These are phyloP conservation scores for Cheilosia soror DNA, from an alignment of 2,888 invertebrate genomes.

Conservation along the genomic window DNA sequence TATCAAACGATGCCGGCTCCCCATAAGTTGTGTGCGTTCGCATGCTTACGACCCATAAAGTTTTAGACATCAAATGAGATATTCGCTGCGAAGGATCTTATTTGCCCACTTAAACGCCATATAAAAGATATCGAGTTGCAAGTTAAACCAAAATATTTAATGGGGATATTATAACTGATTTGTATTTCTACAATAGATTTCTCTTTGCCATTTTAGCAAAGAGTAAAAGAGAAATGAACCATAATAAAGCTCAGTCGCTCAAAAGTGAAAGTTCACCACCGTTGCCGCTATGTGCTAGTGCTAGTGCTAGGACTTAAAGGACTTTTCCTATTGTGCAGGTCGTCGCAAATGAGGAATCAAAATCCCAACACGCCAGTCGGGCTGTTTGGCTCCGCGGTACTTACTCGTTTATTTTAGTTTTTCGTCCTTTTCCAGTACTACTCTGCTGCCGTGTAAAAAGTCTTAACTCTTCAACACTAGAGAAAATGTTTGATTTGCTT, in stretches of 20 bases:
- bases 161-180: too few relatives aligned
- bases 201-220: conserved; percentile 4
- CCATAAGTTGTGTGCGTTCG: neutral
- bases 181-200: neutral
- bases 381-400: conserved; percentile 41
- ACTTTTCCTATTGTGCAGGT: conserved; percentile 45
- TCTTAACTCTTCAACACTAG: neutral
- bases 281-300: neutral
- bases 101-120: conserved; percentile 3
- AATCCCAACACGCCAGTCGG: conserved; percentile 38
- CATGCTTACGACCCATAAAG: conserved; percentile 14
- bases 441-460: neutral
- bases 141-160: too few relatives aligned
- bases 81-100: conserved; percentile 20
- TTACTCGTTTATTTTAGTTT: conserved; percentile 49
- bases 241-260: conserved; percentile 40
- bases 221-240: conserved; percentile 25
- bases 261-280: conserved; percentile 61
- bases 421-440: conserved; percentile 48
- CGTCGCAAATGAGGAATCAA: conserved; percentile 49
- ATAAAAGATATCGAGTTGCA: too few relatives aligned
- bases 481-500: neutral
- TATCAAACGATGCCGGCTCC: neutral
- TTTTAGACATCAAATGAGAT: neutral
- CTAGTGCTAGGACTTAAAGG: neutral